Base-by-base conservation (phyloP, 2,888 invertebrate genomes). In the Flexamia atlantica region DNA sequence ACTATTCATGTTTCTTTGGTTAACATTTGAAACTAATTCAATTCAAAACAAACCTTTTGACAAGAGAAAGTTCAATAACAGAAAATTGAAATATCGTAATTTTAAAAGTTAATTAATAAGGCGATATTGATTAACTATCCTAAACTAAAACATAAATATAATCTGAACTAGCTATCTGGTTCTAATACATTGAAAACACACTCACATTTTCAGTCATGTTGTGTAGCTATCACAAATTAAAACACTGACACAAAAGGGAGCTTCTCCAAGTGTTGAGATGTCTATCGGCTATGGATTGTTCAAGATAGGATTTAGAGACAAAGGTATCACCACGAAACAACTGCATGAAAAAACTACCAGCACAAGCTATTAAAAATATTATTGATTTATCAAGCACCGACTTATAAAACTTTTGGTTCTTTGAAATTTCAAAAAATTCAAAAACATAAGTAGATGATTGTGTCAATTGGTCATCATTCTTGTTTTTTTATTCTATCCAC, bases 311-410 rank as follows among this genome's bases (percentile, higher is more conserved):
- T 28, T 53, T 64, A n/a, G 64, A 64, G 12, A 28, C 64, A 28
- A 7, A 64, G 64, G 28, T 25, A 7, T 64, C 12, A 64, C 57
- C 3, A 30, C 30, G 17, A 53, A 53, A 23, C n/a, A 4, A 64
- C 14, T 64, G 64, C 30, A 64, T 64, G 64, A 30, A 64, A 25
- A 64, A 64, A 64, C 64, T 64, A 64, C 64, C 64, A 64, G 64
- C 64, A 28, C 5, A 57, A 23, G 25, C 3, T 23, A n/a, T 50
- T 50, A 50, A 2, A n/a, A n/a, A n/a, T n/a, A n/a, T n/a, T n/a
- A n/a, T n/a, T n/a, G n/a, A n/a, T n/a, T n/a, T n/a, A n/a, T n/a
- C n/a, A n/a, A n/a, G n/a, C n/a, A n/a, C n/a, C n/a, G n/a, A n/a
- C n/a, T n/a, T n/a, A n/a, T n/a, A n/a, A n/a, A n/a, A n/a, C n/a